Conservation (phyloP, 2,888 invertebrate genomes). For the Microctonus hyperodae region DNA sequence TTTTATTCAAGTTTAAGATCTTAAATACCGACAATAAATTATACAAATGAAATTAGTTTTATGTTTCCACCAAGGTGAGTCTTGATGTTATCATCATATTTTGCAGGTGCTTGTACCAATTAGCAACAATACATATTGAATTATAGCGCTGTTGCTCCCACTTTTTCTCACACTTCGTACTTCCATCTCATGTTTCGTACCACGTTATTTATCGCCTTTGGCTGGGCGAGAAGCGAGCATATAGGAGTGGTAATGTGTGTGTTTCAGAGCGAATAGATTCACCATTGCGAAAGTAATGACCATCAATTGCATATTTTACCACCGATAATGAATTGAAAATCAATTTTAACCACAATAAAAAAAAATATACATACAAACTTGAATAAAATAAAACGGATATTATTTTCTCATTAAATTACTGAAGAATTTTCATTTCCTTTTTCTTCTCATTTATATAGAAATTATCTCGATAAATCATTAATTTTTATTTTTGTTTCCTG, state of each 20-base stretch:
- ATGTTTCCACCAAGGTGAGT: slow-evolving; percentile 45
- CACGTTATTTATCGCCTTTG: slow-evolving; percentile 20
- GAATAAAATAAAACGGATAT: not conserved
- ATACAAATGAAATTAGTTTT: slow-evolving; percentile 42
- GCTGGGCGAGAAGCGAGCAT: slow-evolving; percentile 4
- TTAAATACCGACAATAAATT: slow-evolving; percentile 32
- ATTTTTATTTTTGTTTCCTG: not conserved
- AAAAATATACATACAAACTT: not conserved
- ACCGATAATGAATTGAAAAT: slow-evolving; percentile 1
- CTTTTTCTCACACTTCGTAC: not conserved
- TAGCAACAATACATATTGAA: slow-evolving; percentile 34
- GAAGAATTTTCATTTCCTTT: not conserved
- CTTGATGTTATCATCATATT: slow-evolving; percentile 32
- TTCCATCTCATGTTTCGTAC: not conserved
- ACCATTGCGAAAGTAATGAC: slow-evolving; percentile 54
- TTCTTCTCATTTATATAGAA: not conserved
- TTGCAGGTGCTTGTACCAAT: slow-evolving; percentile 34
- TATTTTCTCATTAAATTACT: not conserved
- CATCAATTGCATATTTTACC: slow-evolving; percentile 31
- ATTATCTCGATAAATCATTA: not conserved
- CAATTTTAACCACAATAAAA: not conserved
- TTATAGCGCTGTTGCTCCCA: not conserved
- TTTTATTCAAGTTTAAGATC: slow-evolving; percentile 7
- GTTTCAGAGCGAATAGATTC: slow-evolving; percentile 61
- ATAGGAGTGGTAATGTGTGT: slow-evolving; percentile 54